phyloP scores from a whole-genome alignment of 1,140 invertebrate species.

The Nasonia longicornis region DNA sequence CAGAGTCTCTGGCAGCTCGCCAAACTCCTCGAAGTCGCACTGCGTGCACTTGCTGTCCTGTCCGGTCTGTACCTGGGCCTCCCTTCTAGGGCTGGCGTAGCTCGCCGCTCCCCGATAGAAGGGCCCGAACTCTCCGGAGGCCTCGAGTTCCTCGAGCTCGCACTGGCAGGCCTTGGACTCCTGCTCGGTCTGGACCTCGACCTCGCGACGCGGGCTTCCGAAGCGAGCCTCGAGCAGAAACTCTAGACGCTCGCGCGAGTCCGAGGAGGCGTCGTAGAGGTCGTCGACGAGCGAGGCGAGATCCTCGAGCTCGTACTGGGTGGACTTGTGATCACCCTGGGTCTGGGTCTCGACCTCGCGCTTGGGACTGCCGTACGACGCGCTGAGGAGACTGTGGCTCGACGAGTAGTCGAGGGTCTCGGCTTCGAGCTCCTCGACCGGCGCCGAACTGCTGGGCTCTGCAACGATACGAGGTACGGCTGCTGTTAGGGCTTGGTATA shows the following conservation, averaged over 20 bases:
- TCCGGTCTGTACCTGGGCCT: conserved; percentile 61
- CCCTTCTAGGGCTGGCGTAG: conserved; percentile 50
- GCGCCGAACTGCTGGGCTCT: conserved; percentile 29
- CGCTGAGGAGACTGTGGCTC: conserved; percentile 26
- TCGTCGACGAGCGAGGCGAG: conserved; percentile 43
- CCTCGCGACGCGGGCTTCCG: conserved; percentile 54
- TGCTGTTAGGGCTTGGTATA: too few relatives aligned
- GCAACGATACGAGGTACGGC: neutral
- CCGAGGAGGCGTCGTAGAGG: neutral
- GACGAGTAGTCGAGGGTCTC: conserved; percentile 37
- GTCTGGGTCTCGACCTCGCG: conserved; percentile 62
- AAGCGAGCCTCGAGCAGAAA: conserved; percentile 47
- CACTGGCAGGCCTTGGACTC: conserved; percentile 63
- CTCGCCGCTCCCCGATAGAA: conserved; percentile 16
- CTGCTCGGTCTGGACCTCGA: conserved; percentile 55
- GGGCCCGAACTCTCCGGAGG: conserved; percentile 9
- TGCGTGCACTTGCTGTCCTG: conserved; percentile 61
- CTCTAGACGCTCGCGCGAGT: conserved; percentile 48
- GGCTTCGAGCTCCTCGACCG: conserved; percentile 40
- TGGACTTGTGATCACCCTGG: conserved; percentile 61
- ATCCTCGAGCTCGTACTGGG: conserved; percentile 60
- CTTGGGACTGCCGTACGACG: conserved; percentile 51
- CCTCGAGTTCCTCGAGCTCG: conserved; percentile 31
- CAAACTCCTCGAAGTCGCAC: conserved; percentile 53
- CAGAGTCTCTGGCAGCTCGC: neutral